Conservation (phyloP, 2,888 invertebrate species). For the Hypolimnas misippus region DNA sequence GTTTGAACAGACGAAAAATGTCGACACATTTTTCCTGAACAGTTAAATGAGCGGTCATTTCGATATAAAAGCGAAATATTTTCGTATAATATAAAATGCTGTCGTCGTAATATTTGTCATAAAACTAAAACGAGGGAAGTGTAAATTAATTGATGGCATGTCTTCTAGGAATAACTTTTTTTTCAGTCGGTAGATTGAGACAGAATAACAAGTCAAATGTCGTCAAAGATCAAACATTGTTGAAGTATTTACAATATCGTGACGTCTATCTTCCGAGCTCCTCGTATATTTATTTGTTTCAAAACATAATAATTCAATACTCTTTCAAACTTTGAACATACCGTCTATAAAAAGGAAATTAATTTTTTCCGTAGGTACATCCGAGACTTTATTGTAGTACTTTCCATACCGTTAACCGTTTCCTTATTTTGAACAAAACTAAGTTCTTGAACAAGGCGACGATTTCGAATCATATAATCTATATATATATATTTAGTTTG, state of each 20-base stretch:
- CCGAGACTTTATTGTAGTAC: too few relatives aligned
- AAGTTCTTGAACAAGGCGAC: too few relatives aligned
- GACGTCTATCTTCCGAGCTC: conserved; percentile 1
- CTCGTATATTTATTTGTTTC: background rate
- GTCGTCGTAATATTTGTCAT: conserved; percentile 3
- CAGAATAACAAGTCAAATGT: conserved; percentile 20
- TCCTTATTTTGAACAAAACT: too few relatives aligned
- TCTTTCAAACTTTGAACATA: too few relatives aligned
- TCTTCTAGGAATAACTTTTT: conserved; percentile 20
- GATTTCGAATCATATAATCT: too few relatives aligned
- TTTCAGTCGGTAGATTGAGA: background rate
- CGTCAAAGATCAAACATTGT: conserved; percentile 32
- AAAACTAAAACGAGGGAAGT: conserved; percentile 12
- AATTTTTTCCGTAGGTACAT: too few relatives aligned
- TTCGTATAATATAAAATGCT: conserved; percentile 7
- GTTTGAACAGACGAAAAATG: too few relatives aligned
- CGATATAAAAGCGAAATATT: background rate
- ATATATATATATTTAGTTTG: too few relatives aligned
- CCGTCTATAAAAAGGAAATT: too few relatives aligned
- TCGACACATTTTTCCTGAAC: background rate
- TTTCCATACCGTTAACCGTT: too few relatives aligned
- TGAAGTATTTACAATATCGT: conserved; percentile 21
- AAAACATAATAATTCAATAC: background rate
- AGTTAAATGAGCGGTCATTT: background rate
- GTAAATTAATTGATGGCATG: conserved; percentile 18